These are phyloP conservation scores for Eclectus roratus DNA, from an alignment of 2,113 vertebrate species.

Conservation along the genomic window DNA sequence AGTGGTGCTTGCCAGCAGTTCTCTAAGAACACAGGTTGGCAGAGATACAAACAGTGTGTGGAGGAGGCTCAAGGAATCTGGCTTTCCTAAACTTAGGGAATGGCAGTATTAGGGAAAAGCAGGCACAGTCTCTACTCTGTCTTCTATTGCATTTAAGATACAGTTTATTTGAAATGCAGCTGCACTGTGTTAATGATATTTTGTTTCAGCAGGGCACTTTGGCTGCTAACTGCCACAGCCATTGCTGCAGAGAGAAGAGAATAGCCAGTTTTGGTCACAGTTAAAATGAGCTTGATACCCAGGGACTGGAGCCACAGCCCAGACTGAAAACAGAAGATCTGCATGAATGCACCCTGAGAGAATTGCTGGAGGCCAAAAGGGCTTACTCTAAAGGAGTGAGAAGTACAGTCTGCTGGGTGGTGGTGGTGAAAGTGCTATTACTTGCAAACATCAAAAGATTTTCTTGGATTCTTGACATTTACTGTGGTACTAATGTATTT, in stretches of 20 bases:
- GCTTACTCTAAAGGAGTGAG: neutral
- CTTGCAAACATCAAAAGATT: neutral
- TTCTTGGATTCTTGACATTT: neutral
- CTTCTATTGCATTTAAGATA: neutral
- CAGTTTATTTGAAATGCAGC: neutral
- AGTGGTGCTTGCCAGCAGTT: neutral
- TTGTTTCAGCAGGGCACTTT: neutral
- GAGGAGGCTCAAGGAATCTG: constrained; percentile 4
- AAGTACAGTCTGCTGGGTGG: neutral
- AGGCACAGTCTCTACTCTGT: neutral
- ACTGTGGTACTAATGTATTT: neutral
- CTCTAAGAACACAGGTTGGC: neutral
- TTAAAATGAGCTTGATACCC: neutral
- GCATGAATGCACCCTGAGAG: neutral
- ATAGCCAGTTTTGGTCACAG: neutral
- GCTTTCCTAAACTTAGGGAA: neutral
- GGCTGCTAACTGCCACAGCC: neutral
- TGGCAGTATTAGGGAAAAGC: neutral
- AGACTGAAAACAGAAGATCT: neutral
- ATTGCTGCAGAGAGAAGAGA: neutral
- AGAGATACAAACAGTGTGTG: neutral
- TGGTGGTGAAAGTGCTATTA: neutral
- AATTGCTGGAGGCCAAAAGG: neutral
- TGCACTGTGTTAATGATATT: neutral
- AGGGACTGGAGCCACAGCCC: neutral